Base-by-base conservation (phyloP, 2,113 vertebrate genomes). In the Turdus rufiventris region DNA sequence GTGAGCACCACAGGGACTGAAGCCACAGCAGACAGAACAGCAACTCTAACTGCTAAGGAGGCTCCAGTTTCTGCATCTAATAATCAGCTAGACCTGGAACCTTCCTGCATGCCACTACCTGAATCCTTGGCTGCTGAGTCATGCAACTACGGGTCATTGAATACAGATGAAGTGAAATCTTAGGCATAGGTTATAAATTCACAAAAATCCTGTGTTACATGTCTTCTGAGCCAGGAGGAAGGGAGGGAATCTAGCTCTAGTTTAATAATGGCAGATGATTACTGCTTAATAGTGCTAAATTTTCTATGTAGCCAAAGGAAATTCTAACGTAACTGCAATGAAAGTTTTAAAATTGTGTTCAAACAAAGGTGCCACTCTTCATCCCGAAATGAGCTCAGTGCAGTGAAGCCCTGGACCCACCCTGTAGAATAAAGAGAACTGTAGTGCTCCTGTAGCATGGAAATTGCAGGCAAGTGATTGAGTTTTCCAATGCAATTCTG, bases 81-180 rank as follows among this genome's bases (percentile, higher is more conserved):
- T 0, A 0, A 40, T 53, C 45, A 57, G 21, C 23, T 8, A 5
- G 24, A n/a, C 42, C 43, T 75, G 40, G 20, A 51, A 70, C n/a
- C 16, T 85, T 73, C 56, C 70, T 66, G 17, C 3, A 0, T 43
- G n/a, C 47, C n/a, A 68, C 36, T 2, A 1, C 13, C 54, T 70
- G 50, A 73, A 31, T 63, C 9, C 2, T 5, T 4, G 1, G 12
- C 75, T 56, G 48, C 62, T 28, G 19, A 89, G 50, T 73, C 87
- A 48, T 33, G 20, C 24, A 72, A 12, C 58, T 67, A 34, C 0
- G 6, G 61, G n/a, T 58, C 36, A 28, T 79, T 53, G 73, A 57
- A 57, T 43, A 51, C 5, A 47, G 26, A 14, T 31, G 19, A 83
- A 53, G 13, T 68, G 36, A 36, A 48, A 42, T 36, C 73, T 66